Evolutionary conservation across 2,113 vertebrate species (phyloP).

Genomic region (Elachura formosa): DNA sequence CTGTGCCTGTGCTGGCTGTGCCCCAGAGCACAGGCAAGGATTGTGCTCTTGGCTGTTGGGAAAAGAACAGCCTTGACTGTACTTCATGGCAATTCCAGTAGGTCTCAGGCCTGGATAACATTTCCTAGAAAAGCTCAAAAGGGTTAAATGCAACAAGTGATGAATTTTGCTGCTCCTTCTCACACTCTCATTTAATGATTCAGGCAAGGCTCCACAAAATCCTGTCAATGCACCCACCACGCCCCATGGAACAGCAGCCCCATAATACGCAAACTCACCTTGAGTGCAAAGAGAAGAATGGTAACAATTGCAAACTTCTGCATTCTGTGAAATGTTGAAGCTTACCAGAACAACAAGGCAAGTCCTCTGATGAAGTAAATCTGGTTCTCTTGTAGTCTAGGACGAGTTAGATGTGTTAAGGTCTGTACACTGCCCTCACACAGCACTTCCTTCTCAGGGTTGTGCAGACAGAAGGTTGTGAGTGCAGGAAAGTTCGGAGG

Average conservation of each 20-base stretch:
- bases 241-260: no score
- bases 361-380: neutral
- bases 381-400: neutral
- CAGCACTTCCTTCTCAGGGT: neutral
- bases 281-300: accelerated
- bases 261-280: no score
- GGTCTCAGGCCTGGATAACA: neutral
- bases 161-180: neutral
- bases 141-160: neutral
- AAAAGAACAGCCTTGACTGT: neutral
- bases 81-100: neutral
- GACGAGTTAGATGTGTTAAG: neutral
- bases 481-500: neutral
- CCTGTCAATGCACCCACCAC: no score
- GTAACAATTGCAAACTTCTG: neutral
- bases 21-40: neutral
- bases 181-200: neutral
- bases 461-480: neutral
- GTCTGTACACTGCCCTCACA: accelerated
- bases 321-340: neutral
- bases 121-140: no score
- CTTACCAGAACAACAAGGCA: neutral
- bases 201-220: no score
- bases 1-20: neutral
- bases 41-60: neutral